Base-by-base conservation (phyloP, 2,113 vertebrate species). In the Cottus gobio region DNA sequence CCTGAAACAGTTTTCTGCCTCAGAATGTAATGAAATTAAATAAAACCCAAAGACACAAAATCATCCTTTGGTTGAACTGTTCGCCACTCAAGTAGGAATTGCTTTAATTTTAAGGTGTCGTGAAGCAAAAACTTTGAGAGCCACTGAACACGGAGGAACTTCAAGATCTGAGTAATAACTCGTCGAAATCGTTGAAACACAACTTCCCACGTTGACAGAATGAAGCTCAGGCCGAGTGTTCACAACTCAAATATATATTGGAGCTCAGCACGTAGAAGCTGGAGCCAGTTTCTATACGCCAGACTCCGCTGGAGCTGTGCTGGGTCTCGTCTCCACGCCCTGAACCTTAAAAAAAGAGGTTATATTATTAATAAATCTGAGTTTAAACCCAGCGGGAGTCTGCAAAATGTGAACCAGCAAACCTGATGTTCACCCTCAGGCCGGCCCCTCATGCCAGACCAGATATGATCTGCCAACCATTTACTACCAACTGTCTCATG, bases 401-500 rank as follows among this genome's bases (percentile, higher is more conserved):
- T 76, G 28, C 70, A 70, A 75, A 77, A 84, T 12, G 60, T 46
- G 48, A 85, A 76, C n/a, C 75, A 80, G 71, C 34, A n/a, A 84
- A 56, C 78, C 82, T 84, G 84, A 87, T 87, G 87, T 88, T 88
- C 70, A 52, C 77, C 83, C 72, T 36, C 26, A 80, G 82, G 86
- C 44, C 67, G 7, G 70, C 48, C 79, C 71, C 83, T 86, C 83
- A 87, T 81, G 83, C 87, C 88, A 89, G 87, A 87, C 77, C 78
- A 76, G 54, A 82, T 91, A 86, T 90, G 83, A 85, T 90, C 86
- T 87, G 75, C 82, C 81, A 90, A 84, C 85, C 83, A 80, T 90
- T 90, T 86, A 88, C 84, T 83, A 86, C 82, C 81, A 85, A 79
- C 81, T 87, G 83, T 87, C 85, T 84, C 46, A 20, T 74, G 80